Percentiles rank a stretch among this genome's conserved stretches.
Conservation (phyloP, 2,113 vertebrate species). For the Labrus mixtus region DNA sequence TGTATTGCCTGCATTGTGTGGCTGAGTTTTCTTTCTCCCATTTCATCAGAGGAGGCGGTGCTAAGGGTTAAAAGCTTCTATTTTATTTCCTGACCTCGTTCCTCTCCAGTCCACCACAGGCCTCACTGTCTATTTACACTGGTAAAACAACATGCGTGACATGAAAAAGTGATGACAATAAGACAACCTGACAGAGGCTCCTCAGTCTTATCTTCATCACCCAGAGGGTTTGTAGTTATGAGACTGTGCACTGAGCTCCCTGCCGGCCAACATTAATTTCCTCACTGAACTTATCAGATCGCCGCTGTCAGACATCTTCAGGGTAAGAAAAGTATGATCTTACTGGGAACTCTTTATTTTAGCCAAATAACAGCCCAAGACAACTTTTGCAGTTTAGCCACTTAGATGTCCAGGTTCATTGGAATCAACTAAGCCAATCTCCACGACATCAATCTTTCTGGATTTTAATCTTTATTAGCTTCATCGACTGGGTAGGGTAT, state of each 20-base stretch:
- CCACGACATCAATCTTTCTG: neutral
- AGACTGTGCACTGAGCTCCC: conserved; percentile 2
- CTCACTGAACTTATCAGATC: conserved; percentile 35
- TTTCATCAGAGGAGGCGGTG: neutral
- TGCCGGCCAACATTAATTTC: conserved; percentile 38
- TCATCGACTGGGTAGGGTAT: too few relatives aligned
- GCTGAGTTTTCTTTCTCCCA: neutral
- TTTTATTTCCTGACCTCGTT: neutral
- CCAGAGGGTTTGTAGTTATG: conserved; percentile 27
- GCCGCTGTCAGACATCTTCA: neutral
- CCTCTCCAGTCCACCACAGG: neutral
- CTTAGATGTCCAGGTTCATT: neutral
- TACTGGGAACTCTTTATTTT: neutral
- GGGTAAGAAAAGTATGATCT: neutral
- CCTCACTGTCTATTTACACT: neutral
- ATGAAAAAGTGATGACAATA: neutral
- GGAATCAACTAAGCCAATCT: neutral
- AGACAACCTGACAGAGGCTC: neutral
- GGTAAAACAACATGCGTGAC: neutral
- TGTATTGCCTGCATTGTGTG: neutral
- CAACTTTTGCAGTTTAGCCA: too few relatives aligned
- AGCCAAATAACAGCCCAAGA: neutral
- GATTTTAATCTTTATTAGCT: neutral
- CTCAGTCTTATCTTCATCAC: conserved; percentile 21
- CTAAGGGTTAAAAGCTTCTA: neutral